Evolutionary conservation across 2,797 vertebrate species (phyloP).

Genomic region (Typhlichthys eigenmanni): DNA sequence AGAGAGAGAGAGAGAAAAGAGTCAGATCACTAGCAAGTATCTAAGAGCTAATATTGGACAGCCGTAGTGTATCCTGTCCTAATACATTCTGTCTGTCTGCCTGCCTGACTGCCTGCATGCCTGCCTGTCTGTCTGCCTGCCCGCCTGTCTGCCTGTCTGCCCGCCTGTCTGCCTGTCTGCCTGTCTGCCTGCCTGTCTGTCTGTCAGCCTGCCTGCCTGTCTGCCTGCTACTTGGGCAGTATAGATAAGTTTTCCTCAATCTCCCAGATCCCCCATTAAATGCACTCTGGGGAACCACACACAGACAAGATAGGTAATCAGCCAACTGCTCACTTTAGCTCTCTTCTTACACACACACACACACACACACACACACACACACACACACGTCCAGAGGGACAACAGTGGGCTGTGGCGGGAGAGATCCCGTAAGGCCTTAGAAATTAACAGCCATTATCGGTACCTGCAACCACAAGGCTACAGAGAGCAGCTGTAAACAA

Average conservation of each 20-base stretch:
- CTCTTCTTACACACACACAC: conserved; percentile 41
- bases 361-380: conserved; percentile 22
- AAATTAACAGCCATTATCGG: conserved; percentile 73
- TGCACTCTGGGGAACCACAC: conserved; percentile 51
- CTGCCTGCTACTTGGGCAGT: conserved; percentile 36
- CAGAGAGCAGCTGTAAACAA: conserved; percentile 63
- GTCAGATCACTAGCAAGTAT: conserved; percentile 11
- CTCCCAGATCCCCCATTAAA: conserved; percentile 65
- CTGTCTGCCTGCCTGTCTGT: background rate
- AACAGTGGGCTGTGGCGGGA: conserved; percentile 54
- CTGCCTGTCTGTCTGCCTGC: too few relatives aligned
- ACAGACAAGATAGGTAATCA: conserved; percentile 57
- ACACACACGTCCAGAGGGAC: conserved; percentile 47
- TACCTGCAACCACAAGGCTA: conserved; percentile 74
- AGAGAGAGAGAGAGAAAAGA: conserved; percentile 20
- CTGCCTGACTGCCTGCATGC: too few relatives aligned
- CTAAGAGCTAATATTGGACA: background rate
- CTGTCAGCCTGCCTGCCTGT: background rate
- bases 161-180: background rate
- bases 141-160: background rate
- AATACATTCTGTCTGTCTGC: background rate
- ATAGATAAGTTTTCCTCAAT: conserved; percentile 58
- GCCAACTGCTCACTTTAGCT: conserved; percentile 67
- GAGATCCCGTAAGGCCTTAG: conserved; percentile 65
- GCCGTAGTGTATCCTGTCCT: background rate